These are phyloP conservation scores for Athene cunicularia DNA, from an alignment of 2,113 vertebrate genomes.

Conservation along the genomic window DNA sequence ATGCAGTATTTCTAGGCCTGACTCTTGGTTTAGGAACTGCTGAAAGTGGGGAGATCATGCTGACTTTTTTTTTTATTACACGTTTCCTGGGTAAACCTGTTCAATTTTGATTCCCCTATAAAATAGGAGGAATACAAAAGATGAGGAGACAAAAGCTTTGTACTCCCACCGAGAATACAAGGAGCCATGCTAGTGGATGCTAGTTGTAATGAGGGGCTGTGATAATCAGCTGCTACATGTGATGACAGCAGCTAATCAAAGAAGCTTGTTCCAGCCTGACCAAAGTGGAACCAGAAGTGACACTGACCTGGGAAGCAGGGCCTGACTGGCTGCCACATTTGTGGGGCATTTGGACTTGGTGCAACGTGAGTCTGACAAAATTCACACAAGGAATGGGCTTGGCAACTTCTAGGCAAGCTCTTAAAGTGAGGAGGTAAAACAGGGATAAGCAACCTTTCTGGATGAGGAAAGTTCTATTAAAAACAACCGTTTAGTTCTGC, in stretches of 20 bases:
- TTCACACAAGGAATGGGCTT: background rate
- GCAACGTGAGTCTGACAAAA: background rate
- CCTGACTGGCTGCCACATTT: fast-evolving
- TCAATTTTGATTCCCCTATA: background rate
- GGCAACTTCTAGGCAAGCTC: background rate
- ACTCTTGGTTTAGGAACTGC: background rate
- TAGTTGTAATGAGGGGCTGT: background rate
- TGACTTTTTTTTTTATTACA: background rate
- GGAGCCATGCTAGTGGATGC: background rate
- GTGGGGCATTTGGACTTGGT: background rate
- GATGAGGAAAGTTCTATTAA: background rate
- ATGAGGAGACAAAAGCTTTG: background rate
- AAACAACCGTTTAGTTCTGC: background rate
- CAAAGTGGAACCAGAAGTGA: background rate
- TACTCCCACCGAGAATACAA: background rate
- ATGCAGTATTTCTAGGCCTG: background rate
- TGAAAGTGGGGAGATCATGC: background rate
- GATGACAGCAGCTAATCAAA: background rate
- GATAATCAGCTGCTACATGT: background rate
- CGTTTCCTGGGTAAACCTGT: background rate
- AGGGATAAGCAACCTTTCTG: background rate
- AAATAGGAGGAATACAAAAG: background rate
- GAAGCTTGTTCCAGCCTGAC: background rate
- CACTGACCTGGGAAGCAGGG: background rate
- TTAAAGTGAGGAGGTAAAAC: background rate